Percentiles rank a stretch among this genome's conserved stretches.
Evolutionary conservation across 2,797 vertebrate genomes (phyloP).

Genomic region (Urophycis tenuis): DNA sequence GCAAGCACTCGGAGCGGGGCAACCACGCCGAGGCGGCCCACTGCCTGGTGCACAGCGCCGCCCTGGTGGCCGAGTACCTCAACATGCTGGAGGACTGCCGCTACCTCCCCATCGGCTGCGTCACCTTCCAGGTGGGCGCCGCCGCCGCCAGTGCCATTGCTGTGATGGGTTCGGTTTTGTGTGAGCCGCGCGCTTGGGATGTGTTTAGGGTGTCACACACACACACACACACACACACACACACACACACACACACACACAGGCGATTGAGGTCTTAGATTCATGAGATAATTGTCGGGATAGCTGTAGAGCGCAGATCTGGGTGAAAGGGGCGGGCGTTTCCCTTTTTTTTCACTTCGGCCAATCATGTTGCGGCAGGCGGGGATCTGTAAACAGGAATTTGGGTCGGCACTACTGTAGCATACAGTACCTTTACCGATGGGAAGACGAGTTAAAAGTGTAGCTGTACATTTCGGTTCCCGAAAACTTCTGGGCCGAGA

Average conservation of each 20-base stretch:
- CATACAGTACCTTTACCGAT: background rate
- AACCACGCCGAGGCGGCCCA: constrained; percentile 89
- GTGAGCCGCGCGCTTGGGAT: background rate
- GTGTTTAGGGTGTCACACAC: no score
- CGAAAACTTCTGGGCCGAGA: no score
- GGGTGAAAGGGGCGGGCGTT: background rate
- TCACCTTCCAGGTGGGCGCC: constrained; percentile 82
- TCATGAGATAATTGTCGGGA: background rate
- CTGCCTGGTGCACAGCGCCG: constrained; percentile 86
- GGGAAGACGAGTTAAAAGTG: background rate
- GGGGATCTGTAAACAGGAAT: background rate
- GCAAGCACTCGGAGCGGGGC: constrained; percentile 81
- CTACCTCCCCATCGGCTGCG: constrained; percentile 88
- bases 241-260: no score
- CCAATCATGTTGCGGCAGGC: background rate
- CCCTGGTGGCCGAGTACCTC: constrained; percentile 87
- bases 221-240: no score
- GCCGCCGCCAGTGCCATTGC: background rate
- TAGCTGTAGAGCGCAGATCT: background rate
- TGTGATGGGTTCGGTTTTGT: background rate
- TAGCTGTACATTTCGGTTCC: no score
- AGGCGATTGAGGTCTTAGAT: no score
- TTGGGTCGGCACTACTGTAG: background rate
- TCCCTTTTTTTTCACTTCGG: background rate
- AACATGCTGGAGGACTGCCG: constrained; percentile 90